These are phyloP conservation scores for Eulacestoma nigropectus DNA, from an alignment of 2,113 vertebrate species.

Conservation along the genomic window DNA sequence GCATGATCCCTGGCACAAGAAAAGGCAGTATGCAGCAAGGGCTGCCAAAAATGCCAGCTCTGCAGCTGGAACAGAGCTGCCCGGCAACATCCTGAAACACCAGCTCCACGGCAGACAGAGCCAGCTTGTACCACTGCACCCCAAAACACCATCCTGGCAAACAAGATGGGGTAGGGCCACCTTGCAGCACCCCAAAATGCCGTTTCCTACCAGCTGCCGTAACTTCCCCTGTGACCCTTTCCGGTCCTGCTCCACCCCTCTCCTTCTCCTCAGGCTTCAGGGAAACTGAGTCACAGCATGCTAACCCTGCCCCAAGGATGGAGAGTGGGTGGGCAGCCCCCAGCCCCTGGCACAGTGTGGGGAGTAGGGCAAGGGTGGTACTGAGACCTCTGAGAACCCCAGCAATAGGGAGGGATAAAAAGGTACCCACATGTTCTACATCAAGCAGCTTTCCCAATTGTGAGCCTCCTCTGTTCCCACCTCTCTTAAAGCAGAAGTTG, in stretches of 20 bases:
- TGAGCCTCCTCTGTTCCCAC: background rate
- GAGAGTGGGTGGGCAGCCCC: background rate
- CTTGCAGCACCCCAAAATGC: background rate
- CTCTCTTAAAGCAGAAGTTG: background rate
- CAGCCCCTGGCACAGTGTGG: fast-evolving
- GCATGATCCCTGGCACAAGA: background rate
- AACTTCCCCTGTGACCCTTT: background rate
- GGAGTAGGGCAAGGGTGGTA: background rate
- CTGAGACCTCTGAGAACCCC: background rate
- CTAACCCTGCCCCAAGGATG: background rate
- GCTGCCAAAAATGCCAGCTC: background rate
- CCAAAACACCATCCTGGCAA: background rate
- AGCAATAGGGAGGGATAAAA: fast-evolving
- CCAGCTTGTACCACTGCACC: background rate
- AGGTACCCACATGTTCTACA: background rate
- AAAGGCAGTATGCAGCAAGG: background rate
- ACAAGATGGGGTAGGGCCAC: background rate
- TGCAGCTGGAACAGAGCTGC: background rate
- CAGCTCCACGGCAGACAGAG: background rate
- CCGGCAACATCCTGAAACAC: background rate
- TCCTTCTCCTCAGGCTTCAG: background rate
- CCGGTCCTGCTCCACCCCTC: background rate
- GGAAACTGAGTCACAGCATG: background rate
- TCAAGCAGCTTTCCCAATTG: background rate
- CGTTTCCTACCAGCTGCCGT: background rate